Evolutionary conservation across 2,888 invertebrate genomes (phyloP), one percentile per base, ranked within the genome.

Genomic region (Unio delphinus): DNA sequence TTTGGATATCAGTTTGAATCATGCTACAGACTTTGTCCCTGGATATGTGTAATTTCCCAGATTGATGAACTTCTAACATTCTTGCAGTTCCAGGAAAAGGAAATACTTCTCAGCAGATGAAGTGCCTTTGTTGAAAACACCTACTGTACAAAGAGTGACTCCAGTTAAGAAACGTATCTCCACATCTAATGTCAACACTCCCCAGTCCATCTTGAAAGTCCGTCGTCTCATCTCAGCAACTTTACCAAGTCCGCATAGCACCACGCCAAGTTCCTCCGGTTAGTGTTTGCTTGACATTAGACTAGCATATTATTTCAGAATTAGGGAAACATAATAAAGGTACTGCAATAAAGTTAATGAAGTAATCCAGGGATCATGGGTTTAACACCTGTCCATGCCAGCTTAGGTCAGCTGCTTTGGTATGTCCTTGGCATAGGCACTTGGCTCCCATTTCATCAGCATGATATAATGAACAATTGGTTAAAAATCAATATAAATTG

Each of bases 201-300:
- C 93, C 1, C 93, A 93, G 69, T 94, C 94, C 71, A 94, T 94
- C 79, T 89, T 94, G 17, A 94, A 94, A 91, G 93, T 90, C 57
- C 73, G 83, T 17, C 75, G 79, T 63, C 72, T 85, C 56, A 79
- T 82, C 20, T 76, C 76, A 18, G 73, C 76, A 8, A 79, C 79
- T 4, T 72, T 70, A 2, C 72, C 75, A 55, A 72, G 70, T 66
- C 70, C 75, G 54, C 69, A 72, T 55, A 73, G 72, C 68, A 66
- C 64, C 20, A 75, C 78, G 23, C 73, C 78, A 45, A 67, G 34
- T 30, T 70, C 74, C 23, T 69, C 64, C 72, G 76, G 80, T 80
- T 57, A n/a, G 65, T 45, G 0, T 45, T 34, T 28, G 15, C 30
- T 67, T 45, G 18, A 18, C 34, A 64, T 64, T 28, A 20, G 45